These are phyloP conservation scores for Epizoanthus rinbou DNA, from an alignment of 92 coral and sea anemone species.

Conservation along the genomic window DNA sequence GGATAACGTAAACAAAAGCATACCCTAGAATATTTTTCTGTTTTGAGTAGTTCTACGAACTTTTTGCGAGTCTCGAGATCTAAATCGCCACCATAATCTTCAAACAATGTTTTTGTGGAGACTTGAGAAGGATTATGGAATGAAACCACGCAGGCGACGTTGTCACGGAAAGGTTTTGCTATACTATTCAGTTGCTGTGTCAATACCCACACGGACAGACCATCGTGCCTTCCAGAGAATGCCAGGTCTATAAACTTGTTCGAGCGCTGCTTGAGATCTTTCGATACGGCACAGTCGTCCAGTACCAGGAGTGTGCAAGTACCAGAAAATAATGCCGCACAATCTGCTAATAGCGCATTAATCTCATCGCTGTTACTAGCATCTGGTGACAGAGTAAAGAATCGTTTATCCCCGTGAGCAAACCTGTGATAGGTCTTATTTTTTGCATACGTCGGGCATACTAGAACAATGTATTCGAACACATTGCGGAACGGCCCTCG, in stretches of 20 bases:
- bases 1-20: slow-evolving; percentile 61
- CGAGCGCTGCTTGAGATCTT: slow-evolving; percentile 52
- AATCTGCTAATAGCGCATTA: slow-evolving; percentile 46
- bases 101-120: slow-evolving; percentile 58
- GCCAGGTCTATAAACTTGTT: slow-evolving; percentile 58
- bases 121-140: slow-evolving; percentile 57
- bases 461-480: slow-evolving; percentile 37
- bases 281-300: slow-evolving; percentile 56
- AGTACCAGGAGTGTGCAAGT: slow-evolving; percentile 52
- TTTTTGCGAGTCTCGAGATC: slow-evolving; percentile 31
- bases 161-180: slow-evolving; percentile 14
- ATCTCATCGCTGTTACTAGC: slow-evolving; percentile 54
- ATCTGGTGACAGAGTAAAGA: slow-evolving; percentile 47
- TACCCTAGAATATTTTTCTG: slow-evolving; percentile 49
- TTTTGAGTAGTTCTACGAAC: slow-evolving; percentile 36
- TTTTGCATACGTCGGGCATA: slow-evolving; percentile 49
- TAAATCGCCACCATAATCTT: slow-evolving; percentile 57
- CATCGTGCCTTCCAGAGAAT: slow-evolving; percentile 47
- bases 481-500: slow-evolving; percentile 28
- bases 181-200: slow-evolving; percentile 54
- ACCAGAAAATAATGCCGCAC: slow-evolving; percentile 48
- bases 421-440: slow-evolving; percentile 36
- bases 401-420: slow-evolving; percentile 37
- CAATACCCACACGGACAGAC: slow-evolving; percentile 56
- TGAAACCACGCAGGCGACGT: slow-evolving; percentile 50